Evolutionary conservation across 2,113 vertebrate genomes (phyloP).

Genomic region (Pao palembangensis): DNA sequence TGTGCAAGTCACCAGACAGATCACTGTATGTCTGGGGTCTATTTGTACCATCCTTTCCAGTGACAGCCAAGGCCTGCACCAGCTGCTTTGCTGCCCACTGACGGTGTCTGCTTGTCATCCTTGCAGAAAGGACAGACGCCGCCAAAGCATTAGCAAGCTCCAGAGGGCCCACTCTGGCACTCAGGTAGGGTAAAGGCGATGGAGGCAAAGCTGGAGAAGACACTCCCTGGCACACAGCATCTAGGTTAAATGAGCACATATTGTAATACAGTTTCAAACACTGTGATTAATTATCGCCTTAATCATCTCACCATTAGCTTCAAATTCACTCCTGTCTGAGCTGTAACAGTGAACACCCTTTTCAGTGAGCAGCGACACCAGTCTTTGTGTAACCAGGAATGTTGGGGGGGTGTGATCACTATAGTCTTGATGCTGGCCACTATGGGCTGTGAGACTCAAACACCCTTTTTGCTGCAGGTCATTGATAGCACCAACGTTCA

Average conservation of each 20-base stretch:
- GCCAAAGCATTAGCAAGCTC: slow-evolving; percentile 79
- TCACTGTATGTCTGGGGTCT: slow-evolving; percentile 78
- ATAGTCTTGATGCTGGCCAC: slow-evolving; percentile 44
- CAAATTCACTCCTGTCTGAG: slow-evolving; percentile 63
- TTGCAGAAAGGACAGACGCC: slow-evolving; percentile 77
- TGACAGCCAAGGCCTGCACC: slow-evolving; percentile 71
- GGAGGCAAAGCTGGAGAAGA: slow-evolving; percentile 56
- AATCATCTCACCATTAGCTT: slow-evolving; percentile 60
- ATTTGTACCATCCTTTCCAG: slow-evolving; percentile 64
- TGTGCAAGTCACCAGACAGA: slow-evolving; percentile 76
- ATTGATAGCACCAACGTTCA: slow-evolving; percentile 62
- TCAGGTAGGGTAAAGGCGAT: slow-evolving; percentile 55
- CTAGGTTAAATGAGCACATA: slow-evolving; percentile 39
- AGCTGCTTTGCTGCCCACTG: slow-evolving; percentile 81
- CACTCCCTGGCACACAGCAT: slow-evolving; percentile 55
- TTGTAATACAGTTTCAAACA: not conserved
- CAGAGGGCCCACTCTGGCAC: slow-evolving; percentile 69
- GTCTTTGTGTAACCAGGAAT: slow-evolving; percentile 79
- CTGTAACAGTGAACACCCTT: slow-evolving; percentile 65
- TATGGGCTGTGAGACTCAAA: slow-evolving; percentile 42
- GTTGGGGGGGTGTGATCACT: slow-evolving; percentile 60
- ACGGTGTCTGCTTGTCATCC: slow-evolving; percentile 70
- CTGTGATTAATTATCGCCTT: slow-evolving; percentile 1
- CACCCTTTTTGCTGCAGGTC: slow-evolving; percentile 67
- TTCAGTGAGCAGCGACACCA: slow-evolving; percentile 77